Percentiles rank a stretch among this genome's conserved stretches.
These are phyloP conservation scores for Ispidina picta DNA, from an alignment of 2,797 vertebrate genomes.

Conservation along the genomic window DNA sequence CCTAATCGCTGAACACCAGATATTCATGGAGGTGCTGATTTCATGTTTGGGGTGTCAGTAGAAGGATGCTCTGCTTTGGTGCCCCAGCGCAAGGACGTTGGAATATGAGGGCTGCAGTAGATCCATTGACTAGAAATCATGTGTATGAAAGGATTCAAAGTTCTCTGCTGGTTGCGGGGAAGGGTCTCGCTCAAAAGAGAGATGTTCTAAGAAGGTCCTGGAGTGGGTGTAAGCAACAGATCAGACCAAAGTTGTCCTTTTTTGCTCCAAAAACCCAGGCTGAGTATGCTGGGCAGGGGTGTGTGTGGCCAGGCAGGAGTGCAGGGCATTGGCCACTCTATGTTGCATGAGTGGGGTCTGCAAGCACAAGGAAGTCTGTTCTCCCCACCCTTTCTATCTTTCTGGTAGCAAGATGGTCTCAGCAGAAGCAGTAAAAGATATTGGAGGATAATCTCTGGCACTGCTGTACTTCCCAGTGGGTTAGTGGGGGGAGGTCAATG, in stretches of 20 bases:
- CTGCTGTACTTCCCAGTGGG: neutral
- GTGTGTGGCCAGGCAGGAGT: fast-evolving
- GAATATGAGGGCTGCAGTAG: neutral
- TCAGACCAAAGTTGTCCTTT: neutral
- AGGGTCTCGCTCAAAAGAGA: neutral
- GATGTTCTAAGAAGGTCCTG: neutral
- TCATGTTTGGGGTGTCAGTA: neutral
- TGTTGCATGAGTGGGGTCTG: neutral
- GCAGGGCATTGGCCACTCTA: neutral
- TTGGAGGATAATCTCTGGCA: neutral
- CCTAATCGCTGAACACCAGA: neutral
- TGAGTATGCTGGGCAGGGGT: neutral
- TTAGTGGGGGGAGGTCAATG: neutral
- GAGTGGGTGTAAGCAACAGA: fast-evolving
- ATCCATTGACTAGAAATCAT: neutral
- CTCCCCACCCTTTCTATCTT: neutral
- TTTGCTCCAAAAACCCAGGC: fast-evolving
- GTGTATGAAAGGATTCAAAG: neutral
- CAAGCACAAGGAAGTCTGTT: neutral
- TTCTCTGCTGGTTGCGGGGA: neutral
- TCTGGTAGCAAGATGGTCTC: neutral
- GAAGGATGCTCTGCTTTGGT: neutral
- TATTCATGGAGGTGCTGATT: neutral
- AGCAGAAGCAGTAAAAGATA: neutral
- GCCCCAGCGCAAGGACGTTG: neutral